Base-by-base conservation (phyloP, 1,140 invertebrate species). In the Drosophila willistoni region DNA sequence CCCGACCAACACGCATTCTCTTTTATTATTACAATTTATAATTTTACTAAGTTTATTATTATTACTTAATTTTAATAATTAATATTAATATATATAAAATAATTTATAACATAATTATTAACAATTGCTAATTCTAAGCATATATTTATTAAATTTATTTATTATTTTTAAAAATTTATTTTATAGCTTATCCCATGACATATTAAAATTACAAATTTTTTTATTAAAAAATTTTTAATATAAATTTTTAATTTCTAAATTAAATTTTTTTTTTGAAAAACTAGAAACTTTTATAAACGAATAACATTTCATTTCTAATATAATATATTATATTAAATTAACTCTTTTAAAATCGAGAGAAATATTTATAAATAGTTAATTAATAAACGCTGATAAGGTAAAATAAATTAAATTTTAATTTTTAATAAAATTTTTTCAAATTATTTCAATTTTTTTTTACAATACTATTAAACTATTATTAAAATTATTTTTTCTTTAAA, bases 341-440 rank as follows among this genome's bases (percentile, higher is more conserved):
- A 93, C 93, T 93, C 94, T 87, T 93, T 92, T 93, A 93, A 93
- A 93, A 95, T 95, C 93, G 93, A 95, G 93, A 94, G 94, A 95
- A 94, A 92, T 92, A 93, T 25, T 42, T 79, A 74, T 85, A 2
- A 25, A 83, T 92, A 93, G 83, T 91, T 92, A 92, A 86, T 94
- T 93, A 93, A 93, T 94, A 92, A 93, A 93, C 93, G 92, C 93
- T 95, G 92, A 94, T 94, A 94, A 94, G 94, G 93, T 94, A 94
- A 92, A 93, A 93, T 92, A 94, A 93, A 91, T 92, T 57, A 93
- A 93, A 92, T 90, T 92, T 93, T 93, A 92, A 93, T 93, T 92
- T 84, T 61, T 44, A 89, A 81, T 78, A 93, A 93, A 93, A 93
- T 91, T 64, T 79, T 81, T 81, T 81, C 34, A 36, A 73, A 62